Base-by-base conservation (phyloP, 2,113 vertebrate genomes). In the Syrmaticus mikado region DNA sequence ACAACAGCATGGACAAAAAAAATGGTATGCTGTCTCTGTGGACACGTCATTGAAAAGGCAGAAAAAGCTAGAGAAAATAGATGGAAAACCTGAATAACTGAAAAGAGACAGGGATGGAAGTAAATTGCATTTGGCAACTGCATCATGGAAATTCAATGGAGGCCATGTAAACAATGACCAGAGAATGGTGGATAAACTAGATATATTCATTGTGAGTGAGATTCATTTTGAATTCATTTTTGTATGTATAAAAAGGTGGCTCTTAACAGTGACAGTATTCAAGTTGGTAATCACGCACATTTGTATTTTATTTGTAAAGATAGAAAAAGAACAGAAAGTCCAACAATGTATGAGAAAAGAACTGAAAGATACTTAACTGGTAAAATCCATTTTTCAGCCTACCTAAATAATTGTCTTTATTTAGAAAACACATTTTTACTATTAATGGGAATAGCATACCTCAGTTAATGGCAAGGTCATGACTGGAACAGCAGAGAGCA, bases 391-490 rank as follows among this genome's bases (percentile, higher is more conserved):
- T 40, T 65, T 96, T 92, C 61, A n/a, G 36, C 86, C 96, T 86
- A 73, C 90, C 64, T 65, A 43, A 61, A 72, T 18, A 64, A 43
- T 40, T 66, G 11, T 32, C 77, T 80, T 82, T 74, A 14, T 53
- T 80, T 28, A 85, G 36, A 65, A 71, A 80, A 58, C 43, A 74
- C 14, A 40, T 55, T 88, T 89, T 78, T 86, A 60, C 27, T 76
- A 45, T 82, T 66, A 93, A 76, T 77, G 28, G 80, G 45, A 94
- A 46, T 10, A 92, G 57, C 96, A 24, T 97, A 99, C 98, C 98
- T 98, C 95, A 65, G 89, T 89, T 28, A 98, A 70, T 62, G 92
- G 88, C 7, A 74, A 24, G 11, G 73, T 45, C 6, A 8, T 13
- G 24, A 89, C 96, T 89, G 87, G 75, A 78, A 87, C 94, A 81